phyloP scores from a whole-genome alignment of 2,113 vertebrate genomes.

The Procavia capensis region DNA sequence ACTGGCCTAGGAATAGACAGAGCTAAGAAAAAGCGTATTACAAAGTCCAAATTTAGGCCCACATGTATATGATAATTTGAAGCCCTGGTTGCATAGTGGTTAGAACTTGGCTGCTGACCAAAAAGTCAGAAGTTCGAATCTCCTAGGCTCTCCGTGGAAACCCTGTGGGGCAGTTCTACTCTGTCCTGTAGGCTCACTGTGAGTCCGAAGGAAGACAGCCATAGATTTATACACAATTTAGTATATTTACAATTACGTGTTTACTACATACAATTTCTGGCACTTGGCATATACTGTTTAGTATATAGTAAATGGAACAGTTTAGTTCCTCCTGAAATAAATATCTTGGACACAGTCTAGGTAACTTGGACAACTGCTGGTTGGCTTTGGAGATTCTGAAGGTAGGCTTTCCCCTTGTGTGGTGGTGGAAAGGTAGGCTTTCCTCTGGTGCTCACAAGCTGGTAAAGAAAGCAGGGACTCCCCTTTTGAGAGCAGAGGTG shows the following conservation, averaged over 20 bases:
- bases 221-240: too few species aligned
- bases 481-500: background rate
- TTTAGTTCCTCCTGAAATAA: constrained; percentile 3
- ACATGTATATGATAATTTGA: background rate
- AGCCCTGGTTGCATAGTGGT: too few species aligned
- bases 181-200: too few species aligned
- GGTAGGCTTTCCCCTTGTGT: background rate
- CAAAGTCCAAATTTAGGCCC: constrained; percentile 40
- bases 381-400: background rate
- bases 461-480: background rate
- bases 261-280: too few species aligned
- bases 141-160: too few species aligned
- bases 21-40: background rate
- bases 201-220: too few species aligned
- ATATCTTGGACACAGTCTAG: background rate
- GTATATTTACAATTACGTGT: too few species aligned
- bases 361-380: background rate
- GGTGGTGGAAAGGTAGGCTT: background rate
- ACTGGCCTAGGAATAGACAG: background rate
- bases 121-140: too few species aligned
- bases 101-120: too few species aligned
- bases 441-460: background rate
- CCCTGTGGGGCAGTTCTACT: too few species aligned
- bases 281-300: too few species aligned
- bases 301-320: background rate